phyloP scores from a whole-genome alignment of 2,797 vertebrate species.

The Cichlasoma orientale region DNA sequence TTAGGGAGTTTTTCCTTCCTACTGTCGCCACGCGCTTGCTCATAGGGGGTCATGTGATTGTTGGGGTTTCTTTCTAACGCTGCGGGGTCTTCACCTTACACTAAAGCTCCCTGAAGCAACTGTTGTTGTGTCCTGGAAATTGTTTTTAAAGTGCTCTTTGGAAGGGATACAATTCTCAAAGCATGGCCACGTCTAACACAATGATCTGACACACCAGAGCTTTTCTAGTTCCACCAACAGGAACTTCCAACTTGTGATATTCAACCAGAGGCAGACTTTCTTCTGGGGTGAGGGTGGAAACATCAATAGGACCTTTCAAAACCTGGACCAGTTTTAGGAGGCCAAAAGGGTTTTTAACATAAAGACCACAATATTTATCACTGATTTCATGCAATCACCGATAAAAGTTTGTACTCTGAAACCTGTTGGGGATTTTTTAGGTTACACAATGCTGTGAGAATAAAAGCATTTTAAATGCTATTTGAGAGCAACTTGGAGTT shows the following conservation, averaged over 20 bases:
- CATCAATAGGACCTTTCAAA: too few relatives aligned
- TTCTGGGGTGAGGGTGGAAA: too few relatives aligned
- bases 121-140: background rate
- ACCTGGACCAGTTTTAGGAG: too few relatives aligned
- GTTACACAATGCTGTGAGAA: background rate
- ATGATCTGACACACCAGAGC: too few relatives aligned
- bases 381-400: background rate
- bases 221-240: too few relatives aligned
- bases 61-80: background rate
- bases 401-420: background rate
- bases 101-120: background rate
- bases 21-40: background rate
- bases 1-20: background rate
- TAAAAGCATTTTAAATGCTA: background rate
- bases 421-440: background rate
- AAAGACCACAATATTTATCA: background rate
- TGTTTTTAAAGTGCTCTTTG: too few relatives aligned
- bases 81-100: background rate
- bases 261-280: too few relatives aligned
- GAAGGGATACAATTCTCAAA: too few relatives aligned
- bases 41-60: background rate
- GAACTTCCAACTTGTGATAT: too few relatives aligned
- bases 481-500: background rate
- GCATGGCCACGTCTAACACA: too few relatives aligned
- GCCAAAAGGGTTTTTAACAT: background rate